Conservation (phyloP, 2,888 invertebrate genomes). For the Pollenia labialis region DNA sequence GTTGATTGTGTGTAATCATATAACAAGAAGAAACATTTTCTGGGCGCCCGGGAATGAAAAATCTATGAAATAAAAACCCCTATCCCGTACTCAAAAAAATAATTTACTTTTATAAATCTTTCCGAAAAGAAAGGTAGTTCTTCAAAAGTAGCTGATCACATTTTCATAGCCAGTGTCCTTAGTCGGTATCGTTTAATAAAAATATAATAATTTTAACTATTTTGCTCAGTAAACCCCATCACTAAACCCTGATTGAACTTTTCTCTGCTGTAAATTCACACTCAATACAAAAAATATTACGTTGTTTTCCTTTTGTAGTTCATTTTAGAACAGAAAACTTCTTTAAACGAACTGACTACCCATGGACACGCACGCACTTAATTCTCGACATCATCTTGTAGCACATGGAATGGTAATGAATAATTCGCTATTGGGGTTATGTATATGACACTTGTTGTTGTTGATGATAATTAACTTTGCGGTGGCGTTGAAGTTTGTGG, state of each 20-base stretch:
- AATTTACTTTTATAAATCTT: too few species aligned
- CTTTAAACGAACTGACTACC: slow-evolving; percentile 50
- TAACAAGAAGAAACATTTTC: too few species aligned
- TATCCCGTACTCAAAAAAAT: too few species aligned
- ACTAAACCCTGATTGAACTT: slow-evolving; percentile 13
- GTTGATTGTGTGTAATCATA: too few species aligned
- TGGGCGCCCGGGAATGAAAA: too few species aligned
- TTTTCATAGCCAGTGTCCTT: too few species aligned
- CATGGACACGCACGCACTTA: slow-evolving; percentile 61
- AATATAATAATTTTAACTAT: not conserved
- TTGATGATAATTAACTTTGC: slow-evolving; percentile 44
- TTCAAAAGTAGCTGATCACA: too few species aligned
- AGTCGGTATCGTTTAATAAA: too few species aligned
- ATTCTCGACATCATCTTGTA: slow-evolving; percentile 28
- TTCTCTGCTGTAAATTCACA: slow-evolving; percentile 6
- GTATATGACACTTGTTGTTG: slow-evolving; percentile 64
- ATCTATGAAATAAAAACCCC: too few species aligned
- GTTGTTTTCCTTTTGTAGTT: slow-evolving; percentile 12
- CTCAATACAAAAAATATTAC: slow-evolving; percentile 3
- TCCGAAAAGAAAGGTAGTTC: too few species aligned
- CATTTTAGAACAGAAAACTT: slow-evolving; percentile 23
- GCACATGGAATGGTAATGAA: slow-evolving; percentile 38
- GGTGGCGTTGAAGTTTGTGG: slow-evolving; percentile 59
- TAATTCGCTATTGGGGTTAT: slow-evolving; percentile 40
- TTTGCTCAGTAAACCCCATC: not conserved